These are phyloP conservation scores for Drosophila pullipes DNA, from an alignment of 2,888 invertebrate genomes.

Conservation along the genomic window DNA sequence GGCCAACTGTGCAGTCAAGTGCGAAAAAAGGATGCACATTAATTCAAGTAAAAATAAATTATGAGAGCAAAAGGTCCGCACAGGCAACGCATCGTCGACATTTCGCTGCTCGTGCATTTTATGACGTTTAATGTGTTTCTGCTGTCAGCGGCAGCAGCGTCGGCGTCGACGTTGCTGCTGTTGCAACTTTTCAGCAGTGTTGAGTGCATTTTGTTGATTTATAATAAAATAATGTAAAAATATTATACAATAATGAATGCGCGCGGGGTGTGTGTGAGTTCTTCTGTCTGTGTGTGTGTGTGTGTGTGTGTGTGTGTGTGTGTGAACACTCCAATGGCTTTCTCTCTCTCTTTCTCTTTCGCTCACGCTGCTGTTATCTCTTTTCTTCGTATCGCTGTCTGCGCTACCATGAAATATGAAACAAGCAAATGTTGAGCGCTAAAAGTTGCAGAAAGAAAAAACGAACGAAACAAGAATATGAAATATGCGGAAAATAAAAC, in stretches of 20 bases:
- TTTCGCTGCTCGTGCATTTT: constrained; percentile 79
- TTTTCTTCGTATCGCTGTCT: constrained; percentile 37
- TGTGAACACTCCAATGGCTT: neutral
- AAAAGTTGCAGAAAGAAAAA: constrained; percentile 66
- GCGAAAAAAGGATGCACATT: constrained; percentile 80
- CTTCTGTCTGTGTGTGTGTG: constrained; percentile 5
- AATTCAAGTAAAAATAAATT: constrained; percentile 82
- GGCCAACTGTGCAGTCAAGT: constrained; percentile 78
- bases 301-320: constrained; percentile 8
- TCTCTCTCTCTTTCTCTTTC: constrained; percentile 3
- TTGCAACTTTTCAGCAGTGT: constrained; percentile 72
- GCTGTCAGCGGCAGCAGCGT: constrained; percentile 79
- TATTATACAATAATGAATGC: constrained; percentile 82
- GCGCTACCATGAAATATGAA: constrained; percentile 75
- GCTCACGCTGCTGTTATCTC: constrained; percentile 12
- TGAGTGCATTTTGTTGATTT: constrained; percentile 83
- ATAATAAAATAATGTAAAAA: constrained; percentile 83
- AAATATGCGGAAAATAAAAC: constrained; percentile 81
- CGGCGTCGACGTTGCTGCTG: constrained; percentile 37
- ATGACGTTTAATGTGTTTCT: constrained; percentile 83
- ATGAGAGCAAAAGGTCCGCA: constrained; percentile 65
- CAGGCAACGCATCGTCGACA: constrained; percentile 48
- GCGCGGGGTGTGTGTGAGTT: constrained; percentile 34
- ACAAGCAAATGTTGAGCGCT: constrained; percentile 71
- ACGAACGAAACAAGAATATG: constrained; percentile 66